Conservation (phyloP, 2,888 invertebrate genomes). For the Rotaria socialis region DNA sequence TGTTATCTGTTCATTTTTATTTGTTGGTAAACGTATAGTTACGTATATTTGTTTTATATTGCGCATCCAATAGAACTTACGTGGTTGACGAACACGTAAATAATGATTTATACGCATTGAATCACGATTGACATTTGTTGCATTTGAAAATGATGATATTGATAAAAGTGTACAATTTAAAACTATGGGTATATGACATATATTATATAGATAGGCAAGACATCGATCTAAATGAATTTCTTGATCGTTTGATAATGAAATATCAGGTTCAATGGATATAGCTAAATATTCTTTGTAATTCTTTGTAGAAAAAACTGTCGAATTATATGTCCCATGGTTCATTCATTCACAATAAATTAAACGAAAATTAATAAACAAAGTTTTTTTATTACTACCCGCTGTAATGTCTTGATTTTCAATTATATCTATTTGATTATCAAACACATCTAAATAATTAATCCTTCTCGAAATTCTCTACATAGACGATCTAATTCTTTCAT, state of each 20-base stretch:
- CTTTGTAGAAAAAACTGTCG: not conserved
- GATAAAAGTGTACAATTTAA: conserved; percentile 2
- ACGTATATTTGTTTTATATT: not conserved
- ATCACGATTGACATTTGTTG: not conserved
- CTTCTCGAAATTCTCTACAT: too few relatives aligned
- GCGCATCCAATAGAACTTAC: not conserved
- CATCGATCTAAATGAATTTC: not conserved
- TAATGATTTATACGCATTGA: not conserved
- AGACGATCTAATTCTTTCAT: too few relatives aligned
- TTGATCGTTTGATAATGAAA: not conserved
- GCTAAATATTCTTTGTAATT: not conserved
- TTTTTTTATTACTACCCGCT: not conserved
- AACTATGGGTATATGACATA: not conserved
- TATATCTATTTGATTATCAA: too few relatives aligned
- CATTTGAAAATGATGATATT: not conserved
- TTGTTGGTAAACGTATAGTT: not conserved
- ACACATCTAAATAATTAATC: too few relatives aligned
- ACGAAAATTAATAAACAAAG: not conserved
- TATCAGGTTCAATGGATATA: not conserved
- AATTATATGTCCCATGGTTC: not conserved
- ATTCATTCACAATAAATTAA: conserved; percentile 23
- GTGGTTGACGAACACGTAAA: not conserved
- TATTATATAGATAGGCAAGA: not conserved
- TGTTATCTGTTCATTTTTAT: not conserved
- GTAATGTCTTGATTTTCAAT: not conserved